phyloP scores from a whole-genome alignment of 2,797 vertebrate species.

The Salmo trutta region DNA sequence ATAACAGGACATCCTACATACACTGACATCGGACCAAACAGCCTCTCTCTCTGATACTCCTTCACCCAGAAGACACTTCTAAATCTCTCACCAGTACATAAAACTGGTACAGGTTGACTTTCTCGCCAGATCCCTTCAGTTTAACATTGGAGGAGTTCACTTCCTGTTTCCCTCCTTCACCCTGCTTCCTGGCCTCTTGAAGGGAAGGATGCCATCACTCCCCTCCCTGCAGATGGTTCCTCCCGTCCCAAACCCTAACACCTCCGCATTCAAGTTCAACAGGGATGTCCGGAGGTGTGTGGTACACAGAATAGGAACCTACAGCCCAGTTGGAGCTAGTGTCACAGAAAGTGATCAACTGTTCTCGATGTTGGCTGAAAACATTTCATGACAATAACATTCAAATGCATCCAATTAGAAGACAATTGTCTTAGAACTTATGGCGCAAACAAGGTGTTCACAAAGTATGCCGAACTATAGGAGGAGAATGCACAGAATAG shows the following conservation, averaged over 20 bases:
- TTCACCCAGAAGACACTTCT: conserved; percentile 28
- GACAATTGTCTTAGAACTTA: neutral
- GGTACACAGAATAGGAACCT: neutral
- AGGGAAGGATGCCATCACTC: conserved; percentile 73
- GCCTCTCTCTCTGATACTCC: conserved; percentile 15
- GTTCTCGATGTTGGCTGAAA: neutral
- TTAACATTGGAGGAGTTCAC: conserved; percentile 38
- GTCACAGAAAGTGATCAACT: neutral
- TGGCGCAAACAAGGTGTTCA: neutral
- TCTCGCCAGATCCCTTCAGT: conserved; percentile 52
- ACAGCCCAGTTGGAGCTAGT: neutral
- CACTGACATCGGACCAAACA: neutral
- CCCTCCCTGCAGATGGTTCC: conserved; percentile 49
- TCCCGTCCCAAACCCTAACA: conserved; percentile 65
- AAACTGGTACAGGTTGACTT: conserved; percentile 52
- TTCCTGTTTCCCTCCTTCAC: conserved; percentile 64
- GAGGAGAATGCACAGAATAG: too few relatives aligned
- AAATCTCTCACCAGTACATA: conserved; percentile 48
- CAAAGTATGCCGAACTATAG: too few relatives aligned
- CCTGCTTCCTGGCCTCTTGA: conserved; percentile 65
- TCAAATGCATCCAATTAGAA: neutral
- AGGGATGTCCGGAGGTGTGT: conserved; percentile 47
- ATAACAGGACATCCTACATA: neutral
- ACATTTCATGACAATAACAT: neutral
- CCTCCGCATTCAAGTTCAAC: conserved; percentile 42